phyloP scores from a whole-genome alignment of 2,797 vertebrate species.

The Hippoglossus hippoglossus region DNA sequence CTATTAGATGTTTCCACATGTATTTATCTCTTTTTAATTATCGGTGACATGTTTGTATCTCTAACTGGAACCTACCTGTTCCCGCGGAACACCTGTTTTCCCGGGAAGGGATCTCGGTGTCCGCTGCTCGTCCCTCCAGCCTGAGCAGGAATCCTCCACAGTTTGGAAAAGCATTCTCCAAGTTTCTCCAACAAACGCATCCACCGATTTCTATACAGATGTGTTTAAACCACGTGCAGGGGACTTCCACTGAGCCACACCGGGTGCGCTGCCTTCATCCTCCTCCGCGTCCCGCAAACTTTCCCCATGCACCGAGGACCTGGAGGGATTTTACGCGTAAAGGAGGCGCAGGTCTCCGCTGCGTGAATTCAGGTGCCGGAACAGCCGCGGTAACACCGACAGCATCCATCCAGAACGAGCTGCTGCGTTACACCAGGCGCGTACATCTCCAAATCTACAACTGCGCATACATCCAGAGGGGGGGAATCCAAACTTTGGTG shows the following conservation, averaged over 20 bases:
- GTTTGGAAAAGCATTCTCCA: conserved; percentile 60
- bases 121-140: conserved; percentile 65
- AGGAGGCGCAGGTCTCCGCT: conserved; percentile 3
- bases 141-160: conserved; percentile 46
- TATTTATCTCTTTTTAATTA: too few species aligned
- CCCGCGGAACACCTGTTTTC: conserved; percentile 70
- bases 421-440: conserved; percentile 20
- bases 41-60: background rate
- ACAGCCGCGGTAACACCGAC: conserved; percentile 7
- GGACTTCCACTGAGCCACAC: background rate
- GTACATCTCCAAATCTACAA: conserved; percentile 29
- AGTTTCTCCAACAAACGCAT: background rate
- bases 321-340: background rate
- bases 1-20: too few species aligned
- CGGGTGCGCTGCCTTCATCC: conserved; percentile 42
- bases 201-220: too few species aligned
- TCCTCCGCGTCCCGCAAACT: conserved; percentile 57
- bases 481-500: conserved; percentile 49
- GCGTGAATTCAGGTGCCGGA: conserved; percentile 7
- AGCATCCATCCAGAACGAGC: conserved; percentile 43
- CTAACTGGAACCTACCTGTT: conserved; percentile 46
- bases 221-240: too few species aligned
- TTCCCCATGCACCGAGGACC: conserved; percentile 29
- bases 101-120: conserved; percentile 30
- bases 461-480: conserved; percentile 18